Base-by-base conservation (phyloP, 2,888 invertebrate species). In the Aromia moschata region DNA sequence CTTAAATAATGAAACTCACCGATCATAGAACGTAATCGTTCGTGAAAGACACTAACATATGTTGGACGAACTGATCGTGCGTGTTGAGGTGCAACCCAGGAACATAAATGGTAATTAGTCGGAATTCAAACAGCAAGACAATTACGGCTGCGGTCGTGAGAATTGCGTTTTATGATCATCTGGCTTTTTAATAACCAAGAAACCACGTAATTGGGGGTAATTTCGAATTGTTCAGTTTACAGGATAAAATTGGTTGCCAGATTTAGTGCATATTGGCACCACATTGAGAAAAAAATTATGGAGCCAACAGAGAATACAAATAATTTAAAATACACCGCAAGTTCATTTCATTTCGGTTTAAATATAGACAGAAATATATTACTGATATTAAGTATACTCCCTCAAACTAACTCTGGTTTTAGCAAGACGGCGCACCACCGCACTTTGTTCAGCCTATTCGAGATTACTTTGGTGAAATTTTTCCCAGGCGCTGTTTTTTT, bases 81-180 rank as follows among this genome's bases (percentile, higher is more conserved):
- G 58, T 61, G 64, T 56, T 55, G 52, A 44, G 56, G 44, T 56
- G 37, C 59, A 37, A 38, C 38, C 57, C 51, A 49, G 56, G 59
- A 69, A 64, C 58, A 59, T 66, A 69, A 67, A 67, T 16, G 64
- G 64, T 65, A 68, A 69, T 69, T 68, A 69, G 62, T 17, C 12
- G 46, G 46, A 49, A 58, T 58, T 53, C 46, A 46, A 58, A 58
- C 54, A 36, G 36, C 51, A 38, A 38, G 20, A 33, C 12, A 33
- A 44, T 49, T 51, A 49, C 57, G 30, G 51, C 52, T 46, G 56
- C 5, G 38, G 38, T 54, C 56, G 58, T 60, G 60, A 53, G 58
- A 64, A 64, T 49, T 33, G 51, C 52, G 53, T 56, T 54, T 38
- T 45, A 38, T 51, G 31, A 38, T 49, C 38, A 49, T 38, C 45